Conservation (phyloP, 2,113 vertebrate genomes). For the Nanorana parkeri region DNA sequence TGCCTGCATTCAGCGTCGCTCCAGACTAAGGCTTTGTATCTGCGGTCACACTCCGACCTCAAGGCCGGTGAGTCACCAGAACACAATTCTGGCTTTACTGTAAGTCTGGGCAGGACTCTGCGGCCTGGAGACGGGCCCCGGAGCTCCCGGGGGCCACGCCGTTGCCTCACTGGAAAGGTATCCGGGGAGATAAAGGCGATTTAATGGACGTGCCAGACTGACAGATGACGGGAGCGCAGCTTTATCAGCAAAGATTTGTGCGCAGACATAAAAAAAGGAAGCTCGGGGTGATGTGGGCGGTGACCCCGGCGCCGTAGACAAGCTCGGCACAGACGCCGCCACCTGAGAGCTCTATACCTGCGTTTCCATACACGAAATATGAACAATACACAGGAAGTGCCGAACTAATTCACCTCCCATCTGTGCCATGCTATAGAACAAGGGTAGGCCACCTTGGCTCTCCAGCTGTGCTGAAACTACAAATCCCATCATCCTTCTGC, state of each 20-base stretch:
- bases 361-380: too few species aligned
- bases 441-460: too few species aligned
- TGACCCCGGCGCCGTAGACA: too few species aligned
- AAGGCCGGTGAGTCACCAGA: conserved; percentile 4
- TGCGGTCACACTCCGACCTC: conserved; percentile 16
- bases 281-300: too few species aligned
- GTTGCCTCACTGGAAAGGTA: conserved; percentile 1
- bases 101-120: neutral
- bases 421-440: too few species aligned
- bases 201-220: neutral
- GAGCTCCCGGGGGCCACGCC: neutral
- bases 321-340: too few species aligned
- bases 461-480: too few species aligned
- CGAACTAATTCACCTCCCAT: too few species aligned
- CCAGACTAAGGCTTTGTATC: neutral
- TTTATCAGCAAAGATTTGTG: neutral
- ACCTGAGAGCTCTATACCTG: too few species aligned
- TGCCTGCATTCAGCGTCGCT: too few species aligned
- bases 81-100: neutral
- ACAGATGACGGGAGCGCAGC: neutral
- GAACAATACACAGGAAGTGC: too few species aligned
- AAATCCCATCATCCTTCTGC: too few species aligned
- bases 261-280: neutral
- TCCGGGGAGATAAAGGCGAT: neutral
- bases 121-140: neutral